Conservation (phyloP, 2,113 vertebrate genomes). For the Junco hyemalis region DNA sequence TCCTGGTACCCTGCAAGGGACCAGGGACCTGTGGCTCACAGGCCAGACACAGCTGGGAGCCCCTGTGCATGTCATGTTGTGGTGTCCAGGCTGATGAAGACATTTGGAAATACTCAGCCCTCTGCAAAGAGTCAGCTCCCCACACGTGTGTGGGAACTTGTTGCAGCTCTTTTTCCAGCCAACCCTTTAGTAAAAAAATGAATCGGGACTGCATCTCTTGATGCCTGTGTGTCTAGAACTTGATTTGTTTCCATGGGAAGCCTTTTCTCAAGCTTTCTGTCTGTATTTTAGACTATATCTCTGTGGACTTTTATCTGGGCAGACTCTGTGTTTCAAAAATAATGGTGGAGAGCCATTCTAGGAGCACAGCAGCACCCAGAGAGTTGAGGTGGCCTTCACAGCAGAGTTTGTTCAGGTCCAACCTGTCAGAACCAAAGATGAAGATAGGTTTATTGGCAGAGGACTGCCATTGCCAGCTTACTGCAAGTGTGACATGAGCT, state of each 20-base stretch:
- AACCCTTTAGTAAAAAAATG: background rate
- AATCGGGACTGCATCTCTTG: background rate
- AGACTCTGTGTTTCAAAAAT: background rate
- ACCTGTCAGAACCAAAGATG: background rate
- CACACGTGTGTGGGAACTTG: fast-evolving
- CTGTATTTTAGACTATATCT: background rate
- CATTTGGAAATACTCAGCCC: background rate
- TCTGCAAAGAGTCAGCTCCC: background rate
- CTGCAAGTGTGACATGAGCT: background rate
- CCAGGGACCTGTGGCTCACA: background rate
- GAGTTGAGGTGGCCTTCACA: background rate
- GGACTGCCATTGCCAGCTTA: background rate
- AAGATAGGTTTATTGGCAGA: background rate
- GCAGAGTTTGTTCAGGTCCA: background rate
- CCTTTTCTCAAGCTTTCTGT: background rate
- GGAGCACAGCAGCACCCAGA: background rate
- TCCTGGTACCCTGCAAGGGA: background rate
- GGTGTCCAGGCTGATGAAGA: background rate
- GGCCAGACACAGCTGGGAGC: background rate
- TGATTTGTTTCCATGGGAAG: fast-evolving
- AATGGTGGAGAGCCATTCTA: background rate
- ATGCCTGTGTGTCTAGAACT: background rate
- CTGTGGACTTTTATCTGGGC: fast-evolving
- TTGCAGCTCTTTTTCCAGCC: background rate
- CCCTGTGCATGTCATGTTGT: background rate